Base-by-base conservation (phyloP, 2,113 vertebrate species). In the Synchiropus splendidus region DNA sequence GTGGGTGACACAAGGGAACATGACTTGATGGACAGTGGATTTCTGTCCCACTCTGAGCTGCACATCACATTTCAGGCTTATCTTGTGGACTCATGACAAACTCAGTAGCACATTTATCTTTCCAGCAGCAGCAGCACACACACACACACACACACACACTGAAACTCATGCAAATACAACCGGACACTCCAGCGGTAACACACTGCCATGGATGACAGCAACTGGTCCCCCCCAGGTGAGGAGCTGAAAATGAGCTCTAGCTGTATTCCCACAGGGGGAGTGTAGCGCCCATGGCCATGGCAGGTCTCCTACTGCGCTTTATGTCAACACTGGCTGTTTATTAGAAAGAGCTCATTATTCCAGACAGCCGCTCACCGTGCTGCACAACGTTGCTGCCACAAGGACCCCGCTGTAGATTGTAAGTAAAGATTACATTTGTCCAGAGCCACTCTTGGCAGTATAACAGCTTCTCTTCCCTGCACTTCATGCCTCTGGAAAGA, bases 311-410 rank as follows among this genome's bases (percentile, higher is more conserved):
- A 47, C 63, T 68, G 73, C 34, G 70, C 56, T 64, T 53, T 54
- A 31, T 62, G 70, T 72, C 71, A 75, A 68, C 63, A 64, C 49
- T 38, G 51, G 52, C 61, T 61, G 64, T 70, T 74, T 73, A 77
- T 70, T 74, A 71, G 68, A 69, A 36, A 21, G 66, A 54, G 73
- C 75, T 80, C 75, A 75, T 82, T 82, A 82, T 69, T 74, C 63
- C 50, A 45, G 76, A 69, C 67, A 67, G 67, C 35, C 57, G 31
- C 58, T 54, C 48, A 21, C 58, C 61, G 62, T 48, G 61, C 45
- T 52, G 49, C 53, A 48, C 42, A 51, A 59, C 48, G 32, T 47
- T 43, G 55, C 53, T 63, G 57, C 66, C 66, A 62, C 45, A 5
- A 63, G 49, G 18, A 67, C 42, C 52, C 52, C 56, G 2, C 55